Base-by-base conservation (phyloP, 2,888 invertebrate genomes). In the Abrostola tripartita region DNA sequence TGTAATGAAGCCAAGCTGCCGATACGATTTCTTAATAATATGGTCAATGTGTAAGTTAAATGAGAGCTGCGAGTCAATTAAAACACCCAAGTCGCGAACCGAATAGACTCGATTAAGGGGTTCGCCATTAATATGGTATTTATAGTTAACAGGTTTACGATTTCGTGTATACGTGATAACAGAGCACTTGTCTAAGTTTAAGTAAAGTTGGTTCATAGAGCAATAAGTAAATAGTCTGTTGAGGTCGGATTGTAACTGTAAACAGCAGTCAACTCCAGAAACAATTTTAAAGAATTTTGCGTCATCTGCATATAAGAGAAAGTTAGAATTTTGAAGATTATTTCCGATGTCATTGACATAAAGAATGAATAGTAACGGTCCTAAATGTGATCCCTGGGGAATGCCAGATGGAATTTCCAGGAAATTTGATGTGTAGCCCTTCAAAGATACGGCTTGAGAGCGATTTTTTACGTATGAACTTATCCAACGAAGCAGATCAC, bases 251-350 rank as follows among this genome's bases (percentile, higher is more conserved):
- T 55, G 44, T 4, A 44, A 36, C 6, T 55, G 10, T 24, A 40
- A 40, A 11, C 7, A 52, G 24, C 40, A 38, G 6, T 38, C 24
- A 52, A 40, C 4, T 8, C 10, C 10, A 7, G 38, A 10, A 14
- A 52, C 35, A 1, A 12, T 40, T 12, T 40, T 52, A 24, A 47
- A 55, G 12, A 52, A 35, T 41, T 42, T 41, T 8, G 40, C 40
- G 41, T 59, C 59, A 41, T 59, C 59, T 10, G 52, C 59, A n/a
- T 59, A 59, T 41, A 59, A 36, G 5, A 59, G 42, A 52, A 24
- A 36, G n/a, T 42, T 35, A 40, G 51, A 41, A n/a, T 51, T 5
- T 35, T 42, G 0, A 5, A 59, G 10, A 10, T 11, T 6, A 35
- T 50, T 37, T 9, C 38, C 42, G 5, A 52, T 52, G 38, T 59